Evolutionary conservation across 1,140 invertebrate species (phyloP).

Genomic region (Caenorhabditis brenneri): DNA sequence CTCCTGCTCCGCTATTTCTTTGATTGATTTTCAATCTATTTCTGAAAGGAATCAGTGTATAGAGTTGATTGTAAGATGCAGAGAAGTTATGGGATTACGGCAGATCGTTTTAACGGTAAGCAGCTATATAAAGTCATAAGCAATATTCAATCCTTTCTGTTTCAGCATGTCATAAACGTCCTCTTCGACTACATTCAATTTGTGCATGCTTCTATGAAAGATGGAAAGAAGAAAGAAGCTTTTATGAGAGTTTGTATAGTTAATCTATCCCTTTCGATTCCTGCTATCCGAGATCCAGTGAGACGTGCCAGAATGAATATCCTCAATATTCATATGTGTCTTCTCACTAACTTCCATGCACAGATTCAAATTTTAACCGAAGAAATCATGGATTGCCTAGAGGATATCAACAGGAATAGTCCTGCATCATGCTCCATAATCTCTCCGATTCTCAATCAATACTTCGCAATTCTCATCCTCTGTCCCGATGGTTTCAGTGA

Average conservation of each 20-base stretch:
- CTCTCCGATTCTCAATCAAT: background rate
- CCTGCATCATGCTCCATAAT: background rate
- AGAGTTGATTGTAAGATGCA: background rate
- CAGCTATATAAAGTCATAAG: background rate
- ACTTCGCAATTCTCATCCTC: background rate
- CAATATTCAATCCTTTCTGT: background rate
- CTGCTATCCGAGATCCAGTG: conserved; percentile 81
- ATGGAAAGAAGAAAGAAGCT: conserved; percentile 81
- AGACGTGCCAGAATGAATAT: conserved; percentile 84
- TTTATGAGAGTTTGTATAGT: conserved; percentile 83
- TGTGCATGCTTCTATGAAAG: conserved; percentile 65
- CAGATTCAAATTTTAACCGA: conserved; percentile 73
- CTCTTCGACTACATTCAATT: background rate
- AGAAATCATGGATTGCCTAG: background rate
- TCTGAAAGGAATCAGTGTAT: background rate
- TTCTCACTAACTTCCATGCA: conserved; percentile 86
- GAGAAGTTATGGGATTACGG: conserved; percentile 6
- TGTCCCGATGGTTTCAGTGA: conserved; percentile 25
- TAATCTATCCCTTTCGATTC: conserved; percentile 92
- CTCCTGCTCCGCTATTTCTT: background rate
- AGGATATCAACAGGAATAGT: background rate
- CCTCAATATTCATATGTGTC: conserved; percentile 84
- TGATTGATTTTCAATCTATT: conserved; percentile 1
- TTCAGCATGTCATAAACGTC: background rate
- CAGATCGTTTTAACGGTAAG: background rate